Conservation (phyloP, 2,113 vertebrate genomes). For the Neoarius graeffei region DNA sequence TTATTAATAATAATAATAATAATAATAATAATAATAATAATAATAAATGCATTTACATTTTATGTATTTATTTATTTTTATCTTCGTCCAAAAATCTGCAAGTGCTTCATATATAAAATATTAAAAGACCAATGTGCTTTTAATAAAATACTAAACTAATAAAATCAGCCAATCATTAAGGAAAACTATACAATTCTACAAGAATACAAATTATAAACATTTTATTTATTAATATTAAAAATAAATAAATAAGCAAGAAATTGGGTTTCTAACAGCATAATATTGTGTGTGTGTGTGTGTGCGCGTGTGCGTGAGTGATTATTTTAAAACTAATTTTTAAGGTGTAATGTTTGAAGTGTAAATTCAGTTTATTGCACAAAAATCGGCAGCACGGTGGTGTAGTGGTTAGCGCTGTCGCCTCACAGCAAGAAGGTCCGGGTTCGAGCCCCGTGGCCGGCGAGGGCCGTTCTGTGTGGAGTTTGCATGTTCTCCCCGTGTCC, state of each 20-base stretch:
- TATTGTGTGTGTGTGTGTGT: too few species aligned
- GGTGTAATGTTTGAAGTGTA: too few species aligned
- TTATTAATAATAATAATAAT: too few species aligned
- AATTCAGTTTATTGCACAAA: too few species aligned
- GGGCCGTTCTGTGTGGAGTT: too few species aligned
- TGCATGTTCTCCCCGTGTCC: too few species aligned
- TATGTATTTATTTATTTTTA: not conserved
- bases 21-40: too few species aligned
- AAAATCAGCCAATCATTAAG: not conserved
- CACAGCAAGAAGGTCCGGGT: too few species aligned
- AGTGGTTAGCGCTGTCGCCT: too few species aligned
- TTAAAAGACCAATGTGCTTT: not conserved
- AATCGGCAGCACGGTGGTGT: too few species aligned
- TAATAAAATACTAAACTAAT: not conserved
- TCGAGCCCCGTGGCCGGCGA: too few species aligned
- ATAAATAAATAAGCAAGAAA: not conserved
- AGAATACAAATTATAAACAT: not conserved
- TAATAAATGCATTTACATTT: too few species aligned
- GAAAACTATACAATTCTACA: not conserved
- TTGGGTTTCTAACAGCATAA: not conserved
- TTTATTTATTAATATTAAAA: not conserved
- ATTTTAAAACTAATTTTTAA: not conserved
- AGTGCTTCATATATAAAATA: not conserved
- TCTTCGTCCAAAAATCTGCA: not conserved
- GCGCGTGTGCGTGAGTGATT: not conserved